phyloP scores from a whole-genome alignment of 2,797 vertebrate genomes.

The Tarsius wallacei region DNA sequence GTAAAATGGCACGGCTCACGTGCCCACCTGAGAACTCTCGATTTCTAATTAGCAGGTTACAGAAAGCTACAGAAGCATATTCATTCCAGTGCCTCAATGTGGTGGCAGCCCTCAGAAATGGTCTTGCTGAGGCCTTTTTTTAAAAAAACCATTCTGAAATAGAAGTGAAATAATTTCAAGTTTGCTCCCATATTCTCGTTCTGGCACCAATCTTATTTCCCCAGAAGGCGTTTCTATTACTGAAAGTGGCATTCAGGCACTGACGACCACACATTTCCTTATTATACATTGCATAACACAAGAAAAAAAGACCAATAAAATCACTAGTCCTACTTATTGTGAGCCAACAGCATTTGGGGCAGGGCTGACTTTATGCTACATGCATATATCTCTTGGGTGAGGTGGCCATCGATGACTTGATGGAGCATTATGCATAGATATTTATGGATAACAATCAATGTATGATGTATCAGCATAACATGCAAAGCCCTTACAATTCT shows the following conservation, averaged over 20 bases:
- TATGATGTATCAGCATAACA: not conserved
- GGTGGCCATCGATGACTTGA: not conserved
- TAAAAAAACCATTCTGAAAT: conserved; percentile 72
- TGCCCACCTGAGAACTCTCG: not conserved
- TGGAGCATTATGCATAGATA: not conserved
- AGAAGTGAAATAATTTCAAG: conserved; percentile 83
- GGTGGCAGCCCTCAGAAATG: conserved; percentile 55
- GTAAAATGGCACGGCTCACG: not conserved
- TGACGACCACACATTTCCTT: conserved; percentile 77
- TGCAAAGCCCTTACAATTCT: not conserved
- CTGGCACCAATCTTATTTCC: conserved; percentile 82
- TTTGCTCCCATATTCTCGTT: conserved; percentile 78
- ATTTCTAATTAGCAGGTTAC: conserved; percentile 31
- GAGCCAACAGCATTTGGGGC: conserved; percentile 12
- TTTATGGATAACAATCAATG: not conserved
- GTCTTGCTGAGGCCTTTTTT: conserved; percentile 12
- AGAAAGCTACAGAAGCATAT: not conserved
- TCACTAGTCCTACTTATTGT: not conserved
- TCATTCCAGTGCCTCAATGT: conserved; percentile 41
- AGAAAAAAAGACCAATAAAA: conserved; percentile 67
- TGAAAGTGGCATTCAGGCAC: conserved; percentile 80
- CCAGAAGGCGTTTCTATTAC: conserved; percentile 87
- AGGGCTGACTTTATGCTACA: not conserved
- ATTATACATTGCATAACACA: conserved; percentile 74
- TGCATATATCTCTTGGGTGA: not conserved